Evolutionary conservation across 2,888 invertebrate genomes (phyloP).

Genomic region (Chirona hameri): DNA sequence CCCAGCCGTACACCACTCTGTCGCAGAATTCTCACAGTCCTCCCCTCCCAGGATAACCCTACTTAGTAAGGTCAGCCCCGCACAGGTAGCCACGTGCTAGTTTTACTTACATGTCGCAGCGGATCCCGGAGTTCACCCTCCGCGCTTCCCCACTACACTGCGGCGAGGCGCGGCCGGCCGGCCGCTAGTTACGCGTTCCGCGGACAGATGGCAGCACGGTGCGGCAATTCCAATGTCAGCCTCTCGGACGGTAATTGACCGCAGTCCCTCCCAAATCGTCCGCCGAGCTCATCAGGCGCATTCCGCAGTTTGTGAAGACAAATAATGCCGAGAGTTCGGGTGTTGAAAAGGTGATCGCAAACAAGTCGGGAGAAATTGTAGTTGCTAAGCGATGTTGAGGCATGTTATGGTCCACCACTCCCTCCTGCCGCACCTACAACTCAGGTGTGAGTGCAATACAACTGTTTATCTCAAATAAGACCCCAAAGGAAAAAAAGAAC

Average conservation of each 20-base stretch:
- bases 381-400: too few species aligned
- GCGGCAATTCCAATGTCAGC: neutral
- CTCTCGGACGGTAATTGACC: neutral
- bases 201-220: neutral
- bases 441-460: too few species aligned
- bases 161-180: neutral
- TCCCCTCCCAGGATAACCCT: neutral
- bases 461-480: too few species aligned
- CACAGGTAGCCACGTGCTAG: neutral
- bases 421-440: too few species aligned
- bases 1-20: neutral
- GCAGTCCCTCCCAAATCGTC: neutral
- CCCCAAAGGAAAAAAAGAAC: too few species aligned
- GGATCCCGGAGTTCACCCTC: neutral
- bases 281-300: neutral
- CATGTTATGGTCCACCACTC: too few species aligned
- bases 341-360: neutral
- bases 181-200: neutral
- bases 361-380: neutral
- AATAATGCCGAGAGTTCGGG: neutral
- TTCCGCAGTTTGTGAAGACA: constrained; percentile 2
- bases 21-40: neutral
- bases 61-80: neutral
- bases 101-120: neutral
- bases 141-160: neutral